Evolutionary conservation across 2,113 vertebrate species (phyloP).

Genomic region (Puntigrus tetrazona): DNA sequence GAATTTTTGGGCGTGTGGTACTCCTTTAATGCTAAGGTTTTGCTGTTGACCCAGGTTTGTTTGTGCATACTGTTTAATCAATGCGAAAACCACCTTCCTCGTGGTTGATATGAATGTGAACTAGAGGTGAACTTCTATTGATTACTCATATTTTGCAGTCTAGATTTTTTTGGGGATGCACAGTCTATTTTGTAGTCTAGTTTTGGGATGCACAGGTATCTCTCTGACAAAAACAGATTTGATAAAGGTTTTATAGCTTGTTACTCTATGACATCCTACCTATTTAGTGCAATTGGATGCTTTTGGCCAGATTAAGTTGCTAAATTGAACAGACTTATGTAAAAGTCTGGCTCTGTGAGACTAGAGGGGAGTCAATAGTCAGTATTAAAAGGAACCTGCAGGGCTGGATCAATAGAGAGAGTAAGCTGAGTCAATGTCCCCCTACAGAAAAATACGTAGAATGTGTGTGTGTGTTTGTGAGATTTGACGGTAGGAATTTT

Average conservation of each 20-base stretch:
- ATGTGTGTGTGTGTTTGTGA: conserved; percentile 24
- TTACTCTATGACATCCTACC: not conserved
- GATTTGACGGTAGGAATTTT: conserved; percentile 5
- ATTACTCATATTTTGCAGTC: not conserved
- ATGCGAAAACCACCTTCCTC: not conserved
- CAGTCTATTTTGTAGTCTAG: too few relatives aligned
- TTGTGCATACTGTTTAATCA: not conserved
- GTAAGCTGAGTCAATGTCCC: conserved; percentile 57
- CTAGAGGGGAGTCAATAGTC: conserved; percentile 27
- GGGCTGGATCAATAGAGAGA: conserved; percentile 48
- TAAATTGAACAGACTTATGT: not conserved
- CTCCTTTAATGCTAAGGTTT: not conserved
- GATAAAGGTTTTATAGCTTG: not conserved
- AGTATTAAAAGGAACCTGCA: conserved; percentile 52
- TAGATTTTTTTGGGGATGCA: too few relatives aligned
- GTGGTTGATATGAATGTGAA: conserved; percentile 4
- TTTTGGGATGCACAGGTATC: not conserved
- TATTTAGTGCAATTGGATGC: not conserved
- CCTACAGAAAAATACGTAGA: conserved; percentile 34
- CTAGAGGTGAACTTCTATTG: conserved; percentile 2
- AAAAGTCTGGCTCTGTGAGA: conserved; percentile 32
- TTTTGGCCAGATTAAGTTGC: not conserved
- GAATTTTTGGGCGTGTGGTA: not conserved
- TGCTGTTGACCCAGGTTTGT: not conserved
- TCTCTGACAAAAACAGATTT: not conserved